Percentiles rank a stretch among this genome's conserved stretches.
Evolutionary conservation across 2,888 invertebrate genomes (phyloP).

Genomic region (Mantis religiosa): DNA sequence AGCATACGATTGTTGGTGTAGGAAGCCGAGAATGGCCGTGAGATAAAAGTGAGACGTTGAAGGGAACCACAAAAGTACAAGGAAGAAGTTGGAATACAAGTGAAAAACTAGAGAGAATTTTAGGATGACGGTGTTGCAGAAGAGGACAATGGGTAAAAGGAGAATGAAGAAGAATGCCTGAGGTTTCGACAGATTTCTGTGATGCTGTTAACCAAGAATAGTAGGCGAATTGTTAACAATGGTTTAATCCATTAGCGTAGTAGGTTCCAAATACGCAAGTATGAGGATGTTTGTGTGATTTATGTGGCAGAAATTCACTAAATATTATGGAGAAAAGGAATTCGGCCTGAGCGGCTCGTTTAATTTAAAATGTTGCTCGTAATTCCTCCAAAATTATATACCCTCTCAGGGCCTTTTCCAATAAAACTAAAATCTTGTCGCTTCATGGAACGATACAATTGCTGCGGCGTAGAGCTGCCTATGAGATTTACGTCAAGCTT

Average conservation of each 20-base stretch:
- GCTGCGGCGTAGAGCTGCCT: neutral
- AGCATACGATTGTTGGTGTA: no score
- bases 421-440: neutral
- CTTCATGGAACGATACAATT: neutral
- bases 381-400: neutral
- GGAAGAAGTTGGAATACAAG: no score
- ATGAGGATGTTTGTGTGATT: neutral
- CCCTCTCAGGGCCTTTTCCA: neutral
- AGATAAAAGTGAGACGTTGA: no score
- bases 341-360: neutral
- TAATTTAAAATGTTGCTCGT: neutral
- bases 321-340: neutral
- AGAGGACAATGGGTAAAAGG: no score
- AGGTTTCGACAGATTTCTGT: no score
- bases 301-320: neutral
- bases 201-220: no score
- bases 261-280: neutral
- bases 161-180: no score
- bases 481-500: neutral
- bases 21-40: no score
- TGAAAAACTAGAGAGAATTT: no score
- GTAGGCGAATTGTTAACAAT: no score
- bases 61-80: no score
- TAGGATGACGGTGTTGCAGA: no score
- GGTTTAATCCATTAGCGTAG: neutral